Conservation (phyloP, 2,113 vertebrate species). For the Fregetta grallaria region DNA sequence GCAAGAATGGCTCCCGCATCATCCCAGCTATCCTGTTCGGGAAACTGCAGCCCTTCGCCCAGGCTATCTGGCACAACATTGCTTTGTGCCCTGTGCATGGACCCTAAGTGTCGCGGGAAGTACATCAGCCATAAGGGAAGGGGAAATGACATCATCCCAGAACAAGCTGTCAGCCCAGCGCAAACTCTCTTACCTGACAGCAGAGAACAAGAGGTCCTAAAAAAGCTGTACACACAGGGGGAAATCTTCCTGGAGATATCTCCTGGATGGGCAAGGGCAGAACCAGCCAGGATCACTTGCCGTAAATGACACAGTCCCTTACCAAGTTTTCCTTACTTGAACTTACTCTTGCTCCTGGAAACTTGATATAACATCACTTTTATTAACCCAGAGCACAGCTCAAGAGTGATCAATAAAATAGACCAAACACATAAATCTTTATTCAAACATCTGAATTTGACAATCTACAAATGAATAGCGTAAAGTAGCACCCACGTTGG, state of each 20-base stretch:
- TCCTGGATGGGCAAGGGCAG: neutral
- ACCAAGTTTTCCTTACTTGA: neutral
- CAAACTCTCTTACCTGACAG: neutral
- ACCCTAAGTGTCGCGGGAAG: neutral
- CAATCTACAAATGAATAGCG: neutral
- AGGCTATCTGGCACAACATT: neutral
- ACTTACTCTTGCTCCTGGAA: neutral
- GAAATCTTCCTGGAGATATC: neutral
- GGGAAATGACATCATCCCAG: rapidly evolving
- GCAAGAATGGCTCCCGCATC: rapidly evolving
- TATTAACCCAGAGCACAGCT: neutral
- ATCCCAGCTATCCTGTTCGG: neutral
- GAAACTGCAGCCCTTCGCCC: neutral
- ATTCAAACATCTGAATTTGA: neutral
- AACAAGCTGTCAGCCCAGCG: neutral
- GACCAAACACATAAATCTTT: neutral
- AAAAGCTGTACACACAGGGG: neutral
- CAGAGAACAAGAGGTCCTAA: neutral
- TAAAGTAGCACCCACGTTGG: neutral
- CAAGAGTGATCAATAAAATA: neutral
- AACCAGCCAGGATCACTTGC: neutral
- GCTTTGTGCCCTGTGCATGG: neutral
- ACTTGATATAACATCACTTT: neutral
- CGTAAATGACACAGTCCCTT: neutral
- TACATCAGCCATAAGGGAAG: neutral